These are phyloP conservation scores for Acromyrmex echinatior DNA, from an alignment of 1,140 invertebrate species.

Conservation along the genomic window DNA sequence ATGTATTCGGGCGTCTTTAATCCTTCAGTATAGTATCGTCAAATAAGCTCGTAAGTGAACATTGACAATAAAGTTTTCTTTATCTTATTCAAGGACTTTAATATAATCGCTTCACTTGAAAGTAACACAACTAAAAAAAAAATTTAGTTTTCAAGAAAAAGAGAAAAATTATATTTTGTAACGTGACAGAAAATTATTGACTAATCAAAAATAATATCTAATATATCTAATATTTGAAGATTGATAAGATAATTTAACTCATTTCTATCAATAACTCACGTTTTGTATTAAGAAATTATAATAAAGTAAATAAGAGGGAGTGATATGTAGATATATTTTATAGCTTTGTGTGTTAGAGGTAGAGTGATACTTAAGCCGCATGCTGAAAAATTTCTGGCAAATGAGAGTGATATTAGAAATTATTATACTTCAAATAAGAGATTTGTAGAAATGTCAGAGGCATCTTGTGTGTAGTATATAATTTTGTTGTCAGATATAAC, in stretches of 20 bases:
- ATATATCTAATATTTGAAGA: too few relatives aligned
- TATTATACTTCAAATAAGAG: not conserved
- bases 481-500: constrained; percentile 3
- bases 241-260: too few relatives aligned
- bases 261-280: too few relatives aligned
- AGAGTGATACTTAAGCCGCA: not conserved
- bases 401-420: not conserved
- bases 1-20: not conserved
- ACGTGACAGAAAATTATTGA: too few relatives aligned
- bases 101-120: not conserved
- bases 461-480: not conserved
- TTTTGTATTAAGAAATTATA: too few relatives aligned
- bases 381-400: not conserved
- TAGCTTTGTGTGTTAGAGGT: not conserved
- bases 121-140: too few relatives aligned
- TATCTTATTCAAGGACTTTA: not conserved
- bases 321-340: not conserved
- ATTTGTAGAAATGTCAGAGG: not conserved
- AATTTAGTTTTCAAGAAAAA: too few relatives aligned
- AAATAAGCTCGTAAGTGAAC: not conserved
- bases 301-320: too few relatives aligned
- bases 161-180: too few relatives aligned
- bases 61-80: not conserved
- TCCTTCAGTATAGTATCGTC: not conserved
- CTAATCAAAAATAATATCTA: too few relatives aligned